These are phyloP conservation scores for Paramisgurnus dabryanus DNA, from an alignment of 2,113 vertebrate species.

Conservation along the genomic window DNA sequence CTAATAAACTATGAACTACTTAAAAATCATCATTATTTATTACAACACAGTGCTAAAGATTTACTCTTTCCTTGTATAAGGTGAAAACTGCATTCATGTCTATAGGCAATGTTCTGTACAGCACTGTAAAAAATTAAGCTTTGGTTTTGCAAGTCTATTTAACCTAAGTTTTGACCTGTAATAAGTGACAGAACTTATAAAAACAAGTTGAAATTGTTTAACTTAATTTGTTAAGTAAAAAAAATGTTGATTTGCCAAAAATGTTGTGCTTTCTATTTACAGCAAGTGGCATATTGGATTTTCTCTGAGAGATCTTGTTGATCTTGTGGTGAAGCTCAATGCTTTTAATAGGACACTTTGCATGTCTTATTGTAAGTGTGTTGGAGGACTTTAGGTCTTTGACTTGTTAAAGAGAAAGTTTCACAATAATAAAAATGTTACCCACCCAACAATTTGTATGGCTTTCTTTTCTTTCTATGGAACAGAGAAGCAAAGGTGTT, in stretches of 20 bases:
- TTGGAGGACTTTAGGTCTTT: neutral
- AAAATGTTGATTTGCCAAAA: no score
- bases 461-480: no score
- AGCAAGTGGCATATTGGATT: neutral
- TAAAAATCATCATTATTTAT: conserved; percentile 9
- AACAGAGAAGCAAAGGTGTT: no score
- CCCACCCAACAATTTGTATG: no score
- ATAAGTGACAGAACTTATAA: no score
- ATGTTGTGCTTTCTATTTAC: no score
- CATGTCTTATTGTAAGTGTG: neutral
- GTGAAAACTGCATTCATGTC: neutral
- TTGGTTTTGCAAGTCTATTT: no score
- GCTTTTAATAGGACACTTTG: conserved; percentile 12
- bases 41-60: neutral
- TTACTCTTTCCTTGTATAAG: conserved; percentile 15
- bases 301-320: neutral
- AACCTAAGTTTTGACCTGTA: no score
- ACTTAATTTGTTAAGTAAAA: no score
- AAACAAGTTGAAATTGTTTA: no score
- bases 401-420: neutral
- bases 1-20: conserved; percentile 7
- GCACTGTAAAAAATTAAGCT: no score
- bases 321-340: neutral
- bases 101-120: conserved; percentile 3
- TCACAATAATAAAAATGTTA: no score